These are phyloP conservation scores for Chelonus insularis DNA, from an alignment of 1,140 invertebrate genomes.

Conservation along the genomic window DNA sequence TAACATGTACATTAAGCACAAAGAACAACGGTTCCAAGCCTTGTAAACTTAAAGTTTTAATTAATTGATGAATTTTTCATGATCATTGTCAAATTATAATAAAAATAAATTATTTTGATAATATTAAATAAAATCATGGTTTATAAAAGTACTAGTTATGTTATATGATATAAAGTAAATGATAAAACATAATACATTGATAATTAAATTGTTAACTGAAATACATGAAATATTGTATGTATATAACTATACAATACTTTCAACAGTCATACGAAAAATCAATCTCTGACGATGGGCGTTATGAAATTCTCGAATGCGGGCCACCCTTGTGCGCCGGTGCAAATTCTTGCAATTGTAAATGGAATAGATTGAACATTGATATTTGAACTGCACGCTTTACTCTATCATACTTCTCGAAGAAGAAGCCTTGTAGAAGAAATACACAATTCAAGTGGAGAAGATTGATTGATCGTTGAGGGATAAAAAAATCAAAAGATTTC, in stretches of 20 bases:
- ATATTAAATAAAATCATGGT: no score
- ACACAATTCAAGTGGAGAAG: not conserved
- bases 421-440: not conserved
- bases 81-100: no score
- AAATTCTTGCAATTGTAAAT: slow-evolving; percentile 1
- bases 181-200: not conserved
- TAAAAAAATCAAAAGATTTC: not conserved
- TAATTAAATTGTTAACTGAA: not conserved
- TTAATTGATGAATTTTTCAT: no score
- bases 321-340: slow-evolving; percentile 19
- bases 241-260: slow-evolving; percentile 1
- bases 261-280: slow-evolving; percentile 25
- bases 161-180: no score
- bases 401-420: not conserved
- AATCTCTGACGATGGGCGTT: slow-evolving; percentile 27
- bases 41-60: no score
- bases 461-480: slow-evolving; percentile 6
- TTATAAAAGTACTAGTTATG: no score
- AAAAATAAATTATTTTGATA: no score
- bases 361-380: not conserved
- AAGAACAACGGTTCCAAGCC: no score
- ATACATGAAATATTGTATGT: not conserved
- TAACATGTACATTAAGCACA: no score
- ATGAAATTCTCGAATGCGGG: slow-evolving; percentile 25
- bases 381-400: not conserved